phyloP scores from a whole-genome alignment of 2,113 vertebrate genomes.

The Rhizomys pruinosus region DNA sequence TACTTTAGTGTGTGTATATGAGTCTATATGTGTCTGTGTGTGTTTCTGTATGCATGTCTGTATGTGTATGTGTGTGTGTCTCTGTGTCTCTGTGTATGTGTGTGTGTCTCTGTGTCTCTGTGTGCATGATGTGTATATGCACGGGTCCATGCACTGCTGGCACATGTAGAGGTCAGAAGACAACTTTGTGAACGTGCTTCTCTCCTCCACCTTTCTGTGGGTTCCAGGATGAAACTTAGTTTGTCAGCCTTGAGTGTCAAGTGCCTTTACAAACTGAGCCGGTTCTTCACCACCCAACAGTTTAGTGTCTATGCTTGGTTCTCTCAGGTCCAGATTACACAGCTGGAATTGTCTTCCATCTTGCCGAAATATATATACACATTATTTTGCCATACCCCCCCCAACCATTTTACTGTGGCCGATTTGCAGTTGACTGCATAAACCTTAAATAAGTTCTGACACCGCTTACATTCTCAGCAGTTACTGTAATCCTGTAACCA shows the following conservation, averaged over 20 bases:
- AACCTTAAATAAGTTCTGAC: conserved; percentile 24
- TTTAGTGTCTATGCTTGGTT: neutral
- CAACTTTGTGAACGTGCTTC: neutral
- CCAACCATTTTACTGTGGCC: conserved; percentile 34
- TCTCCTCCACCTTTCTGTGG: too few relatives aligned
- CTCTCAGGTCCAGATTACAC: neutral
- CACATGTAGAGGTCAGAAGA: neutral
- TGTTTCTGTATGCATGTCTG: too few relatives aligned
- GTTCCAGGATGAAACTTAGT: too few relatives aligned
- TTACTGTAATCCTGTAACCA: conserved; percentile 37
- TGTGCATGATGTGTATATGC: neutral
- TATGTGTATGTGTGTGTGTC: too few relatives aligned
- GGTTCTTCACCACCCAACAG: neutral
- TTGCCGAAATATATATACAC: neutral
- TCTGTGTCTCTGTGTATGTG: neutral
- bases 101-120: neutral
- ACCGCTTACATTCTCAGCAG: conserved; percentile 4
- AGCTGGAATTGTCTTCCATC: neutral
- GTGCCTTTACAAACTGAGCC: neutral
- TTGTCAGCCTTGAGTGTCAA: neutral
- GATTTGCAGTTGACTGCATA: neutral
- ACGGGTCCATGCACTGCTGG: too few relatives aligned
- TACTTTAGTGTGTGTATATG: too few relatives aligned
- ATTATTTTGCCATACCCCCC: neutral
- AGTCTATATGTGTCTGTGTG: too few relatives aligned